These are phyloP conservation scores for Cydia amplana DNA, from an alignment of 1,140 invertebrate genomes.

Conservation along the genomic window DNA sequence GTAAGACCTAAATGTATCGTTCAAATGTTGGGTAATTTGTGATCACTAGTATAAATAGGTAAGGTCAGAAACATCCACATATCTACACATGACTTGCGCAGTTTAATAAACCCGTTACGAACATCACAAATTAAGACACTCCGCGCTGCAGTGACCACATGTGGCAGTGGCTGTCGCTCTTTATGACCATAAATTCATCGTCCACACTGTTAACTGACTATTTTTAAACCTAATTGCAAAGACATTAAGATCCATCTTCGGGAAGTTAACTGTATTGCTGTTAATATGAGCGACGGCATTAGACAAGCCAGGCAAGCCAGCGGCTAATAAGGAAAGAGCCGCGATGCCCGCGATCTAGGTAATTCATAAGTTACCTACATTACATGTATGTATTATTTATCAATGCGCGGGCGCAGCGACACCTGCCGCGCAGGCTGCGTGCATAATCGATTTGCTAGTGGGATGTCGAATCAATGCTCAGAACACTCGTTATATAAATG, in stretches of 20 bases:
- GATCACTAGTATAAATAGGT: not conserved
- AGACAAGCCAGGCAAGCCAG: slow-evolving; percentile 7
- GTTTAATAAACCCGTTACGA: not conserved
- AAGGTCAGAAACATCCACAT: not conserved
- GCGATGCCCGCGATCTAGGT: slow-evolving; percentile 9
- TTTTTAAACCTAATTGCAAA: too few species aligned
- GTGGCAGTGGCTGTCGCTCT: not conserved
- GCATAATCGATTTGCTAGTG: not conserved
- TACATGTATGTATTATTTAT: not conserved
- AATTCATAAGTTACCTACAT: not conserved
- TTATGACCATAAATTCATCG: not conserved
- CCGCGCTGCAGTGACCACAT: not conserved
- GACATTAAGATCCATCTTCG: too few species aligned
- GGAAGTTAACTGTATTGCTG: too few species aligned
- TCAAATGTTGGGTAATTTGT: not conserved
- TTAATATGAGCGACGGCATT: not conserved
- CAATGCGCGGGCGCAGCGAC: not conserved
- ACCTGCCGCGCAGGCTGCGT: not conserved
- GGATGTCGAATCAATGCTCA: not conserved
- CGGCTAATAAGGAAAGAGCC: slow-evolving; percentile 26
- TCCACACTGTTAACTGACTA: not conserved
- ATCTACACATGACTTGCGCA: not conserved
- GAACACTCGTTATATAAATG: not conserved
- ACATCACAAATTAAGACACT: slow-evolving; percentile 1
- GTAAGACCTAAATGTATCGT: not conserved